phyloP scores from a whole-genome alignment of 2,888 invertebrate genomes.

The Lasioglossum morio region DNA sequence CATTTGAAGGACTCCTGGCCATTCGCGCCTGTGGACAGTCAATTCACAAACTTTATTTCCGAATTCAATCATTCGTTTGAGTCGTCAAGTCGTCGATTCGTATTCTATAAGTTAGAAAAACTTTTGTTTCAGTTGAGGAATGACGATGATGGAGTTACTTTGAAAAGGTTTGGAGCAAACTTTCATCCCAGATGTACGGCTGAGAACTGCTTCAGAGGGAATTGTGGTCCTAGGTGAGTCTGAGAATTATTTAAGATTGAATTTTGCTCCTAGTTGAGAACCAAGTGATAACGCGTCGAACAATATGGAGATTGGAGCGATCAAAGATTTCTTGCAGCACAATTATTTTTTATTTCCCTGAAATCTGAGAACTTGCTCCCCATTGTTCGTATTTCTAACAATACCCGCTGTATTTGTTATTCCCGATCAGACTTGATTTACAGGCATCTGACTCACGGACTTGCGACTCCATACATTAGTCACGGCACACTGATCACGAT shows the following conservation, averaged over 20 bases:
- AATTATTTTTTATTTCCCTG: neutral
- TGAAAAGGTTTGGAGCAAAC: neutral
- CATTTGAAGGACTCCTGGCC: slow-evolving; percentile 96
- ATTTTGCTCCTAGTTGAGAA: neutral
- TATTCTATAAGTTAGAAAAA: neutral
- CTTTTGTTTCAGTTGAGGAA: neutral
- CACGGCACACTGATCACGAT: neutral
- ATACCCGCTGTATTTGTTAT: neutral
- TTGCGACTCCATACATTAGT: slow-evolving; percentile 2
- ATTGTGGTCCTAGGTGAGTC: neutral
- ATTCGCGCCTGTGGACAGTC: slow-evolving; percentile 80
- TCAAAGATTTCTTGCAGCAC: neutral
- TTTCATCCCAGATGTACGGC: neutral
- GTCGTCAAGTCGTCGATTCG: neutral
- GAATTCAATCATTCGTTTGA: neutral
- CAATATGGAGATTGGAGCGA: neutral
- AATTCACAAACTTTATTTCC: neutral
- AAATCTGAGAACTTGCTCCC: neutral
- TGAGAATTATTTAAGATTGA: neutral
- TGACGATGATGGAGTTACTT: neutral
- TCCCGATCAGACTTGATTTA: neutral
- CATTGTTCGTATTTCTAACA: neutral
- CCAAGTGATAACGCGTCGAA: neutral
- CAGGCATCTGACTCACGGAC: neutral
- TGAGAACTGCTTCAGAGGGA: neutral